Conservation (phyloP, 1,140 invertebrate species). For the Aphelinus atriplicis region DNA sequence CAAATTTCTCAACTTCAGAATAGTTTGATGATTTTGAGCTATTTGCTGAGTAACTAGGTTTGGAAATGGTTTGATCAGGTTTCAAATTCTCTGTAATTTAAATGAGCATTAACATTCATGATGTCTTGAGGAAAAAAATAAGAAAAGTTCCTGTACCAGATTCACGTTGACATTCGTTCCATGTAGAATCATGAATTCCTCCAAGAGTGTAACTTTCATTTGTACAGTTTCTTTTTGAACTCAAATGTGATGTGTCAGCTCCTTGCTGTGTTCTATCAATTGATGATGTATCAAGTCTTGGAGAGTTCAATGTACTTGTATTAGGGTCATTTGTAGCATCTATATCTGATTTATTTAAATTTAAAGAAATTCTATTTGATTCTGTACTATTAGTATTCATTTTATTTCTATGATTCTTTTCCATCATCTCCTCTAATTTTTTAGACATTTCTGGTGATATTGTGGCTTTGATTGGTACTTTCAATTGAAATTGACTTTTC, state of each 20-base stretch:
- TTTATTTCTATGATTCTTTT: constrained; percentile 44
- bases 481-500: constrained; percentile 51
- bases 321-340: neutral
- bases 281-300: neutral
- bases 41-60: no score
- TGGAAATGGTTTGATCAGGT: neutral
- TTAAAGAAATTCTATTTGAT: neutral
- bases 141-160: no score
- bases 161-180: no score
- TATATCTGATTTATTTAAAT: neutral
- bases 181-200: no score
- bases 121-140: neutral
- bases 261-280: neutral
- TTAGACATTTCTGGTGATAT: constrained; percentile 47
- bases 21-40: constrained; percentile 31
- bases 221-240: no score
- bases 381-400: constrained; percentile 7
- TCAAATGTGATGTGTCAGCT: neutral
- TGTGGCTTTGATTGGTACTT: constrained; percentile 54
- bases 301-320: neutral
- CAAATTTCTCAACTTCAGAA: constrained; percentile 49
- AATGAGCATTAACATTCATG: neutral
- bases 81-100: neutral
- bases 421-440: constrained; percentile 50
- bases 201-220: no score